Percentiles rank a stretch among this genome's conserved stretches.
Evolutionary conservation across 2,797 vertebrate genomes (phyloP).

Genomic region (Cryptoprocta ferox): DNA sequence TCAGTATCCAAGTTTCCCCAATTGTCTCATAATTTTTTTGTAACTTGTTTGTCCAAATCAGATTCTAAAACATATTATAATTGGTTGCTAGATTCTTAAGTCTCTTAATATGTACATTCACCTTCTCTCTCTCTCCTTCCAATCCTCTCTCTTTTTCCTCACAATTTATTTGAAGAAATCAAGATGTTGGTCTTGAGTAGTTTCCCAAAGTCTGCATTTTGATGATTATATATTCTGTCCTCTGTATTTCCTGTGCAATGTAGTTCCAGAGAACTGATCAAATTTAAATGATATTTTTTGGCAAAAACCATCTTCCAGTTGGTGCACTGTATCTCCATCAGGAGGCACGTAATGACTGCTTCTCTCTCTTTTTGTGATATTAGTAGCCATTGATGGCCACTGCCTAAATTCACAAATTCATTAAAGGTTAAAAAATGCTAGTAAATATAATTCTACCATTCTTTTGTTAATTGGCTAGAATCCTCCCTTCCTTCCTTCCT

Average conservation of each 20-base stretch:
- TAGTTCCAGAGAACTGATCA: not conserved
- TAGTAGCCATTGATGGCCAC: not conserved
- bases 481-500: too few relatives aligned
- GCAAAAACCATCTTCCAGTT: not conserved
- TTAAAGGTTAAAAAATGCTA: not conserved
- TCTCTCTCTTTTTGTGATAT: not conserved
- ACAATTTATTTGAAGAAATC: not conserved
- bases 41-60: not conserved
- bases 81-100: not conserved
- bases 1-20: not conserved
- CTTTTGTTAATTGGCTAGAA: not conserved
- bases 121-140: not conserved
- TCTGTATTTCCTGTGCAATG: not conserved
- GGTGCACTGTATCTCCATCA: not conserved
- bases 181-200: not conserved
- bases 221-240: not conserved
- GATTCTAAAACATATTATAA: not conserved
- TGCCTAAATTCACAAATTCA: not conserved
- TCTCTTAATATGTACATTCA: not conserved
- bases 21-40: not conserved
- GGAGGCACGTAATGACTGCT: not conserved
- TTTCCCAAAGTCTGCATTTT: not conserved
- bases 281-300: not conserved
- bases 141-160: not conserved
- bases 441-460: not conserved